Base-by-base conservation (phyloP, 2,888 invertebrate species). In the Pristionchus fissidentatus region DNA sequence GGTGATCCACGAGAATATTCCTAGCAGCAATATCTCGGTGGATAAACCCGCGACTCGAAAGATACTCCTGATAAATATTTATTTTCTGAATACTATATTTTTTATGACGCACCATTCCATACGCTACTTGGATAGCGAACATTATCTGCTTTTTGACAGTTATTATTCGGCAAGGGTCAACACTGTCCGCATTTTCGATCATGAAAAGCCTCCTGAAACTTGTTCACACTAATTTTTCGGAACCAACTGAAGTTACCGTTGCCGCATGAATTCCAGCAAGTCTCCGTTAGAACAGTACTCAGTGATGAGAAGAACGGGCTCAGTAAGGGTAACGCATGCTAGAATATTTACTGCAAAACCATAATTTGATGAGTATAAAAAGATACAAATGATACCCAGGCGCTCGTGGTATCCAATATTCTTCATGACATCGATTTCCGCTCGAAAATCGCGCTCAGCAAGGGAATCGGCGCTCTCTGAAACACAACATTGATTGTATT, bases 231-330 rank as follows among this genome's bases (percentile, higher is more conserved):
- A 70, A 52, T 38, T 52, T 41, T 52, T 4, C 1, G 3, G 52
- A 32, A 77, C 0, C n/a, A n/a, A n/a, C n/a, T n/a, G n/a, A n/a
- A n/a, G n/a, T n/a, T 22, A 78, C 78, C 78, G n/a, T n/a, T 78
- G 15, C 0, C 52, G 5, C 78, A 78, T 38, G 38, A 55, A 38
- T 1, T 78, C 19, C 5, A 78, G 78, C 10, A 78, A 10, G 15
- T 78, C 78, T 35, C 78, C 78, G 26, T 78, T 78, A 1, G 52
- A 52, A 19, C 78, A 78, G n/a, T 78, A 78, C 15, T 78, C 78
- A n/a, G 26, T 32, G 3, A 78, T 78, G 7, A 78, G 52, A 8
- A 78, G 55, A n/a, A n/a, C 35, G 1, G 78, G 78, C 35, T 55
- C 19, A 10, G 3, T 55, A 4, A n/a, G 1, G n/a, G 78, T 78